Evolutionary conservation across 2,888 invertebrate species (phyloP).

Genomic region (Drosophila peninsularis): DNA sequence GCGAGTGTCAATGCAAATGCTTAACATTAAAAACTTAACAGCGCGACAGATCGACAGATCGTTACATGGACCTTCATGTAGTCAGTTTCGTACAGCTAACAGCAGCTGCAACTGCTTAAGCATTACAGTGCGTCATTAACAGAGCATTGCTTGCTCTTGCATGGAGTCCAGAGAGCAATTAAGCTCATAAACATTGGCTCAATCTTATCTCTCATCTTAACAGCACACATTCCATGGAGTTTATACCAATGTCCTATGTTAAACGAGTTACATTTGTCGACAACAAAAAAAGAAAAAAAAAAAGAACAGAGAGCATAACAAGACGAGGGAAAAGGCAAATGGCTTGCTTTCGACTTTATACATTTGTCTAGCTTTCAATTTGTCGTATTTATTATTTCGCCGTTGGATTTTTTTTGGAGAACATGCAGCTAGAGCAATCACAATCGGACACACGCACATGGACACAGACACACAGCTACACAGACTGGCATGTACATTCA

Average conservation of each 20-base stretch:
- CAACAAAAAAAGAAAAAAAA: neutral
- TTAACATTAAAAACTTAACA: neutral
- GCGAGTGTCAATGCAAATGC: neutral
- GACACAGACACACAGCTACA: slow-evolving; percentile 9
- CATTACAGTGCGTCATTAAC: neutral
- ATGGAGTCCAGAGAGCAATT: neutral
- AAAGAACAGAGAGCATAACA: neutral
- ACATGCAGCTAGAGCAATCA: slow-evolving; percentile 29
- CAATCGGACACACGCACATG: slow-evolving; percentile 17
- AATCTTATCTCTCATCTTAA: neutral
- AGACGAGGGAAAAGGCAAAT: neutral
- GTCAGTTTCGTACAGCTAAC: neutral
- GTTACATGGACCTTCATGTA: too few species aligned
- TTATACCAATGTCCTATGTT: neutral
- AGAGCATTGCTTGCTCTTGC: neutral
- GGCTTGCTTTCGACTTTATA: neutral
- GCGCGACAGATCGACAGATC: neutral
- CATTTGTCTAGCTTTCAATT: slow-evolving; percentile 13
- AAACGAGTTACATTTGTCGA: neutral
- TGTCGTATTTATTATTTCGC: slow-evolving; percentile 29
- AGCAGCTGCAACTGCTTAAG: neutral
- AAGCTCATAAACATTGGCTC: neutral
- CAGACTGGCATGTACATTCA: slow-evolving; percentile 3
- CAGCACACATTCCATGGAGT: neutral
- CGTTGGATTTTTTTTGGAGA: slow-evolving; percentile 32